Base-by-base conservation (phyloP, 2,888 invertebrate genomes). In the Galerucella nymphaeae region DNA sequence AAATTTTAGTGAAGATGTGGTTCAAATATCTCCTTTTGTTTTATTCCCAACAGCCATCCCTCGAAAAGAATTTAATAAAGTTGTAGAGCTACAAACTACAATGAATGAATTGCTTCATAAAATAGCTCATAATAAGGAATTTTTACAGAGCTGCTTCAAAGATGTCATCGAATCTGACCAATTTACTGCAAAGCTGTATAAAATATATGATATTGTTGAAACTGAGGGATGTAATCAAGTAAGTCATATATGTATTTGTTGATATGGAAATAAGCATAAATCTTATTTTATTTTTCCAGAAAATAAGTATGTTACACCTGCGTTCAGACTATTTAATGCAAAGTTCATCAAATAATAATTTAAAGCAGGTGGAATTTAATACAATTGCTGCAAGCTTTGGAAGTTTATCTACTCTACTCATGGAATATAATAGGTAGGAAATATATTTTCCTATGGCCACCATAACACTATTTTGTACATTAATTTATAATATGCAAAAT, bases 251-350 rank as follows among this genome's bases (percentile, higher is more conserved):
- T 18, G 9, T 16, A 3, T 18, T 53, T 53, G 53, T 53, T 53
- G 11, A 16, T 53, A 53, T 38, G 30, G 8, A 38, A 38, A 38
- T 38, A 8, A 8, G 8, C 30, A 38, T 2, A 42, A 38, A 45
- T 41, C n/a, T 48, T 4, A 20, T 45, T 58, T 63, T 50, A 9
- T 42, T 65, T 68, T 92, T 91, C 79, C 89, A 94, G 93, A 89
- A 88, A 73, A 80, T 92, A 84, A 91, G 92, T 87, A 90, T 97
- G 86, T 97, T 96, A 81, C 90, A 98, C 85, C 91, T 96, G 85
- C 93, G 98, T 82, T 96, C 96, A 82, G 98, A 98, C 91, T 98
- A 97, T 89, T 91, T 96, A 90, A 59, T 74, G 71, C 92, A 95
- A 87, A 87, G 86, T 62, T 70, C 67, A 53, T 64, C 58, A 38